These are phyloP conservation scores for Clistopyga incitator DNA, from an alignment of 2,888 invertebrate species.

Conservation along the genomic window DNA sequence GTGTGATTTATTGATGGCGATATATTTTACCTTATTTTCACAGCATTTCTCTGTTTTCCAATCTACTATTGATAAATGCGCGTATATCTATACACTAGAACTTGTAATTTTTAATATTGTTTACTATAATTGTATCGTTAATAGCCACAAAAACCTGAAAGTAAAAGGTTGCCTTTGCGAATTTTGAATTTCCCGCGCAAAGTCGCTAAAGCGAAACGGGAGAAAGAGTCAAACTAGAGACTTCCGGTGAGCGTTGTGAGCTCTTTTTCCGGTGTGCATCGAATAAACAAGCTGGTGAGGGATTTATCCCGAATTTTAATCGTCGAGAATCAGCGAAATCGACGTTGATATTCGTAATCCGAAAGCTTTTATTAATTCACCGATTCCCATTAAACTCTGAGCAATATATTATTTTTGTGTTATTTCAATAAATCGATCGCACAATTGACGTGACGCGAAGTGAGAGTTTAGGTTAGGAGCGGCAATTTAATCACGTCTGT, in stretches of 20 bases:
- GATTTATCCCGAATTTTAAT: slow-evolving; percentile 69
- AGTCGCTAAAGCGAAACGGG: background rate
- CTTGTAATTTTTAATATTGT: too few species aligned
- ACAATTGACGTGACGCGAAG: slow-evolving; percentile 39
- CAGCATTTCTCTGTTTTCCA: too few species aligned
- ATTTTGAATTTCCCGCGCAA: background rate
- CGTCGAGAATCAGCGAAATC: slow-evolving; percentile 69
- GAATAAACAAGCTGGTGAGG: slow-evolving; percentile 75
- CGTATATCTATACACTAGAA: too few species aligned
- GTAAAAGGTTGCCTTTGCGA: background rate
- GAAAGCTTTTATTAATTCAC: slow-evolving; percentile 15
- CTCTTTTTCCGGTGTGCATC: slow-evolving; percentile 77
- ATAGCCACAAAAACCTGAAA: background rate
- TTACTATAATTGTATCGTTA: background rate
- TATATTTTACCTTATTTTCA: too few species aligned
- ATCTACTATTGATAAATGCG: too few species aligned
- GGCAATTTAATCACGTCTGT: background rate
- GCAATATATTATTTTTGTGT: slow-evolving; percentile 41
- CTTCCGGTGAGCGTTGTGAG: slow-evolving; percentile 72
- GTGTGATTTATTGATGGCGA: too few species aligned
- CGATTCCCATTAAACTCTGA: slow-evolving; percentile 23
- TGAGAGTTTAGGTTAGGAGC: slow-evolving; percentile 56
- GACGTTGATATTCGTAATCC: slow-evolving; percentile 19
- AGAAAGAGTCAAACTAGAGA: slow-evolving; percentile 33
- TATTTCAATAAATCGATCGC: background rate